Conservation (phyloP, 2,888 invertebrate genomes). For the Acanthosepion lycidas region DNA sequence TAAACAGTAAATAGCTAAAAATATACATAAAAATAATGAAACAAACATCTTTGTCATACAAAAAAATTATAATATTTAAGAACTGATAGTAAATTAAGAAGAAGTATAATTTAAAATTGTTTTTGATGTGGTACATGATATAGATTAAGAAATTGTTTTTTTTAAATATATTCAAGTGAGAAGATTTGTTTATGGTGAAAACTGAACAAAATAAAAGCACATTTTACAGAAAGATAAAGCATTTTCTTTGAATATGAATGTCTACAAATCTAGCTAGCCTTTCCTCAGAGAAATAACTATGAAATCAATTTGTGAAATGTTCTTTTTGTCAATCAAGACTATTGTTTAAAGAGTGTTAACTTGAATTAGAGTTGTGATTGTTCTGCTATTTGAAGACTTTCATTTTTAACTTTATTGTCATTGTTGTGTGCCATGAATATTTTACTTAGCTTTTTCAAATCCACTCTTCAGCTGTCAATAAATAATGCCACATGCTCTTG, state of each 20-base stretch:
- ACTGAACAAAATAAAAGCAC: background rate
- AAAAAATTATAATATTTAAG: background rate
- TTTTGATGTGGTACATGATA: background rate
- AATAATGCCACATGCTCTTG: background rate
- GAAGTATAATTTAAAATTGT: background rate
- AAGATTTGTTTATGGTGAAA: background rate
- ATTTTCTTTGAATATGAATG: background rate
- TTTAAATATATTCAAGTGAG: background rate
- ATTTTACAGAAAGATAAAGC: background rate
- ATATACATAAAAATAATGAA: too few species aligned
- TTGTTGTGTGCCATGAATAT: background rate
- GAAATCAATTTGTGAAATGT: background rate
- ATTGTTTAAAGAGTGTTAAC: background rate
- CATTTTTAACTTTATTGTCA: background rate
- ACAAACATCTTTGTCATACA: background rate
- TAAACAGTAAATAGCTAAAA: background rate
- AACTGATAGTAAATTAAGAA: background rate
- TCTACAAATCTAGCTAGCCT: background rate
- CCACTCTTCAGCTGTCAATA: background rate
- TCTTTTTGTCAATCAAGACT: background rate
- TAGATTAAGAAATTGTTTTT: background rate
- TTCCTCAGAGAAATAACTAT: background rate
- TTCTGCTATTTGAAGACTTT: background rate
- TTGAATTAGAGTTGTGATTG: background rate
- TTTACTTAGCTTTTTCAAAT: background rate